Conservation (phyloP, 1,140 invertebrate genomes). For the Melanaphis sacchari region DNA sequence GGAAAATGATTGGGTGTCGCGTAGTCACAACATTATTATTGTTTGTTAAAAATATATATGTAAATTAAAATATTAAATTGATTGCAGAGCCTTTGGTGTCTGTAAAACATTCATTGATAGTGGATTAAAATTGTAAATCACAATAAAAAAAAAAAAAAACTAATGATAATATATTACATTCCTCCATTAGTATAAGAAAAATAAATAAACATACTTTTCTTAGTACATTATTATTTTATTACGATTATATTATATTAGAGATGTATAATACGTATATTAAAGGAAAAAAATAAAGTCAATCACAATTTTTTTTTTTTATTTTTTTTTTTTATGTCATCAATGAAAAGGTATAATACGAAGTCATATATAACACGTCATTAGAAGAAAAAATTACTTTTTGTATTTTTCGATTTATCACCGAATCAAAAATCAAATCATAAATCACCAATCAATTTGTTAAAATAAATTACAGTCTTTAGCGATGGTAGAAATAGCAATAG, state of each 20-base stretch:
- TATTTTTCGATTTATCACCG: no score
- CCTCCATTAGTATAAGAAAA: background rate
- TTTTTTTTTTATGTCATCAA: background rate
- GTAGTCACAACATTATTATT: background rate
- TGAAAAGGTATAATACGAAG: background rate
- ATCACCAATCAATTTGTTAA: no score
- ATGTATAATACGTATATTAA: no score
- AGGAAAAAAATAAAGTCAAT: background rate
- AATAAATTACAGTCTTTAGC: no score
- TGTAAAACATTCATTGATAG: background rate
- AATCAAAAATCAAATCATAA: no score
- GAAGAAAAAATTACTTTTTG: no score
- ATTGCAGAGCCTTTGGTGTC: background rate
- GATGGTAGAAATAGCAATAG: no score
- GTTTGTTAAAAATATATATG: background rate
- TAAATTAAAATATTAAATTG: background rate
- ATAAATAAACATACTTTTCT: background rate
- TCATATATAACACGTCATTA: no score
- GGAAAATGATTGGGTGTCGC: background rate
- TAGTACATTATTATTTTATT: background rate
- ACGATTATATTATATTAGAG: background rate
- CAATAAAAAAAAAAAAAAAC: background rate
- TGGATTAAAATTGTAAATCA: background rate
- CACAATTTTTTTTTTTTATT: background rate
- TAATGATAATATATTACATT: background rate